Percentiles rank a stretch among this genome's conserved stretches.
These are phyloP conservation scores for Sebastes alutus DNA, from an alignment of 2,797 vertebrate species.

Conservation along the genomic window DNA sequence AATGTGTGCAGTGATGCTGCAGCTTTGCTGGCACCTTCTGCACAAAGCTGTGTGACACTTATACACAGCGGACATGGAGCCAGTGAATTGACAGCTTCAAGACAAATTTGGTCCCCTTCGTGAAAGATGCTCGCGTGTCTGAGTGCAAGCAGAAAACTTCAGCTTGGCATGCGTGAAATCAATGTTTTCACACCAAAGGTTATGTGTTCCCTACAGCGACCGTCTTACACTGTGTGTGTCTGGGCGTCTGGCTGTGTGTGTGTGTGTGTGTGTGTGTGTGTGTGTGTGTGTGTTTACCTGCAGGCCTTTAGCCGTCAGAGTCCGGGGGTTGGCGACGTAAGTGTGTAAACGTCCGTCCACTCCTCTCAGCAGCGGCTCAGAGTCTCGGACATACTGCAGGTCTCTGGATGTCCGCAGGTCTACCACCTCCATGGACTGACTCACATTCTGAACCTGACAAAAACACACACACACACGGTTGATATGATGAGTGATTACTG, in stretches of 20 bases:
- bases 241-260: slow-evolving; percentile 66
- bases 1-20: slow-evolving; percentile 41
- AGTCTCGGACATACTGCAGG: slow-evolving; percentile 94
- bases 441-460: slow-evolving; percentile 94
- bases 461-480: slow-evolving; percentile 13
- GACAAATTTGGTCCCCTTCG: slow-evolving; percentile 45
- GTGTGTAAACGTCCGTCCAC: slow-evolving; percentile 85
- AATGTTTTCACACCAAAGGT: slow-evolving; percentile 74
- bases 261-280: slow-evolving; percentile 78
- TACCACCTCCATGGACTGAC: slow-evolving; percentile 94
- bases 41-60: slow-evolving; percentile 18
- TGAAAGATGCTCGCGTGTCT: slow-evolving; percentile 51
- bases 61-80: slow-evolving; percentile 29
- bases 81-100: slow-evolving; percentile 55
- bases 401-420: slow-evolving; percentile 94
- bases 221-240: slow-evolving; percentile 29
- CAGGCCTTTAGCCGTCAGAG: slow-evolving; percentile 70
- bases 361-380: slow-evolving; percentile 92
- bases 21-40: slow-evolving; percentile 29
- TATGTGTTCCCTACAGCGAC: slow-evolving; percentile 53
- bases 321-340: slow-evolving; percentile 68
- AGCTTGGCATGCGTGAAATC: slow-evolving; percentile 72
- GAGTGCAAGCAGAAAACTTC: slow-evolving; percentile 44
- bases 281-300: slow-evolving; percentile 84
- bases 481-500: not conserved